Conservation (phyloP, 2,113 vertebrate genomes). For the Limanda limanda region DNA sequence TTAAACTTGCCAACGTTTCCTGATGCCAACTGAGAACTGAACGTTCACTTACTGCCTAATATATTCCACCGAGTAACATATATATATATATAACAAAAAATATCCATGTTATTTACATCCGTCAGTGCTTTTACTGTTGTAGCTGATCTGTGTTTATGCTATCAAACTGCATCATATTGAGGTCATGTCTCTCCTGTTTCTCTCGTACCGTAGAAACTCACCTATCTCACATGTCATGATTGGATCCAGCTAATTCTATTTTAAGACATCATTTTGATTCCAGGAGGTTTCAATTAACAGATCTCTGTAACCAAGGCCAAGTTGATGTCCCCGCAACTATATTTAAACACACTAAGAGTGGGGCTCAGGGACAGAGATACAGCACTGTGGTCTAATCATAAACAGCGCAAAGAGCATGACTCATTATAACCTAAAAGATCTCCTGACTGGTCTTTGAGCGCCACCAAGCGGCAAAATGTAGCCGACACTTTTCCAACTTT, state of each 20-base stretch:
- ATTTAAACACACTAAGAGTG: slow-evolving; percentile 25
- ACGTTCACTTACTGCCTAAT: neutral
- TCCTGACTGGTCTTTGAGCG: neutral
- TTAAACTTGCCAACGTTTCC: neutral
- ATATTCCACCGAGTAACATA: neutral
- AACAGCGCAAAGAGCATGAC: neutral
- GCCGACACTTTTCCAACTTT: neutral
- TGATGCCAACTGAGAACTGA: neutral
- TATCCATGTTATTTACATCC: too few relatives aligned
- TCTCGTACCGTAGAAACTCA: neutral
- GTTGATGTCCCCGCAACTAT: slow-evolving; percentile 30
- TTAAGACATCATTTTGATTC: slow-evolving; percentile 43
- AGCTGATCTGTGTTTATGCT: neutral
- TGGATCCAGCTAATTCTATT: slow-evolving; percentile 36
- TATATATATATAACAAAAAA: neutral
- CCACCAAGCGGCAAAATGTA: slow-evolving; percentile 13
- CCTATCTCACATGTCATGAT: slow-evolving; percentile 35
- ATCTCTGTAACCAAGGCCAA: slow-evolving; percentile 33
- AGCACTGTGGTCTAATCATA: slow-evolving; percentile 13
- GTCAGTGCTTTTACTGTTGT: neutral
- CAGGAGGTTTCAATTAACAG: slow-evolving; percentile 41
- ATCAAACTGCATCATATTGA: neutral
- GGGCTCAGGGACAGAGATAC: slow-evolving; percentile 1
- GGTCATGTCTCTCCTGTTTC: neutral
- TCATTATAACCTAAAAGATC: neutral